Conservation (phyloP, 1,140 invertebrate genomes). For the Mamestra configurata region DNA sequence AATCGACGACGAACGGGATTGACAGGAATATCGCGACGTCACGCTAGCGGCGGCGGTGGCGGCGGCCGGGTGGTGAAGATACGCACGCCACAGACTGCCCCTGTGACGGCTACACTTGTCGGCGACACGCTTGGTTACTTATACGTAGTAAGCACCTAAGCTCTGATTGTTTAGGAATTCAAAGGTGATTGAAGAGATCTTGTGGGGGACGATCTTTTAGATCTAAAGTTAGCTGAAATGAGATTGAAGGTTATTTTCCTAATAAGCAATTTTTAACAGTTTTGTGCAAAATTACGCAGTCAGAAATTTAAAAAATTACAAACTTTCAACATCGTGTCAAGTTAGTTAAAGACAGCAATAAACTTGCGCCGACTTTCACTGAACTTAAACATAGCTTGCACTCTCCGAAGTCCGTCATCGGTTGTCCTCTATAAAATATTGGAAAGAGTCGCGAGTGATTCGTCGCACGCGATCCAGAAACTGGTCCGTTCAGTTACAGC, state of each 20-base stretch:
- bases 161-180: constrained; percentile 5
- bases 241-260: too few relatives aligned
- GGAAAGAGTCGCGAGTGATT: constrained; percentile 51
- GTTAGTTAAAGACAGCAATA: neutral
- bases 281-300: too few relatives aligned
- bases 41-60: constrained; percentile 42
- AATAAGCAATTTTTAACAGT: too few relatives aligned
- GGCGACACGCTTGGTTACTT: constrained; percentile 5
- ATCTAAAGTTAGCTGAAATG: too few relatives aligned
- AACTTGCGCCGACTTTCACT: constrained; percentile 23
- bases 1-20: constrained; percentile 78
- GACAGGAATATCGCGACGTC: constrained; percentile 79
- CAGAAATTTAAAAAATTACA: too few relatives aligned
- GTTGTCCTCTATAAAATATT: constrained; percentile 35
- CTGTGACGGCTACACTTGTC: constrained; percentile 16
- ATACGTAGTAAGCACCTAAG: too few relatives aligned
- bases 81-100: constrained; percentile 44
- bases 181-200: neutral
- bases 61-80: constrained; percentile 49
- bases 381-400: neutral
- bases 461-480: constrained; percentile 71
- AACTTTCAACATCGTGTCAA: neutral
- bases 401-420: constrained; percentile 11
- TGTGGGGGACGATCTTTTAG: neutral
- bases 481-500: constrained; percentile 67